phyloP scores from a whole-genome alignment of 2,888 invertebrate genomes.

The Catocala fraxini region DNA sequence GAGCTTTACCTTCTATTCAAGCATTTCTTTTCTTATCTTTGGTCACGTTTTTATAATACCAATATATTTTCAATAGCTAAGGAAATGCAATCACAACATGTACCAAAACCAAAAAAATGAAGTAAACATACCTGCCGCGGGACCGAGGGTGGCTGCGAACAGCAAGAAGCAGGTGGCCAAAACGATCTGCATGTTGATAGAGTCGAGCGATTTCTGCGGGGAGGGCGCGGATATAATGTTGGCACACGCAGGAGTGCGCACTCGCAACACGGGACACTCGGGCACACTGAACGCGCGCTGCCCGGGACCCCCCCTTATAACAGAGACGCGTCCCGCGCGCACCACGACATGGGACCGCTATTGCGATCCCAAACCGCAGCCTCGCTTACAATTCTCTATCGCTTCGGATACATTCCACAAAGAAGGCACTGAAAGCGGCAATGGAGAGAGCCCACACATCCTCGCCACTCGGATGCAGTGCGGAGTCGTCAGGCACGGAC shows the following conservation, averaged over 20 bases:
- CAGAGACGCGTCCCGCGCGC: constrained; percentile 82
- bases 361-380: constrained; percentile 56
- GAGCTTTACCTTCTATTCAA: too few relatives aligned
- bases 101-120: constrained; percentile 7
- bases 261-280: constrained; percentile 84
- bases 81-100: neutral
- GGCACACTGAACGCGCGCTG: constrained; percentile 86
- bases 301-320: constrained; percentile 86
- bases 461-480: constrained; percentile 38
- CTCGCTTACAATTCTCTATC: constrained; percentile 64
- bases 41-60: neutral
- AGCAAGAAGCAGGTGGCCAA: constrained; percentile 86
- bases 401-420: constrained; percentile 27
- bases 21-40: too few relatives aligned
- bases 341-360: constrained; percentile 69
- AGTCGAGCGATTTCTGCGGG: constrained; percentile 61
- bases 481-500: constrained; percentile 64
- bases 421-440: constrained; percentile 46
- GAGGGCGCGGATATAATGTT: constrained; percentile 54
- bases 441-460: constrained; percentile 51
- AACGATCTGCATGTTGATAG: constrained; percentile 79
- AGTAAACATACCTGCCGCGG: constrained; percentile 84
- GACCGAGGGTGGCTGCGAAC: constrained; percentile 83
- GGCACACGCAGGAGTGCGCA: constrained; percentile 76
- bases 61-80: neutral